Conservation (phyloP, 2,113 vertebrate genomes). For the Drymodes brunneopygia region DNA sequence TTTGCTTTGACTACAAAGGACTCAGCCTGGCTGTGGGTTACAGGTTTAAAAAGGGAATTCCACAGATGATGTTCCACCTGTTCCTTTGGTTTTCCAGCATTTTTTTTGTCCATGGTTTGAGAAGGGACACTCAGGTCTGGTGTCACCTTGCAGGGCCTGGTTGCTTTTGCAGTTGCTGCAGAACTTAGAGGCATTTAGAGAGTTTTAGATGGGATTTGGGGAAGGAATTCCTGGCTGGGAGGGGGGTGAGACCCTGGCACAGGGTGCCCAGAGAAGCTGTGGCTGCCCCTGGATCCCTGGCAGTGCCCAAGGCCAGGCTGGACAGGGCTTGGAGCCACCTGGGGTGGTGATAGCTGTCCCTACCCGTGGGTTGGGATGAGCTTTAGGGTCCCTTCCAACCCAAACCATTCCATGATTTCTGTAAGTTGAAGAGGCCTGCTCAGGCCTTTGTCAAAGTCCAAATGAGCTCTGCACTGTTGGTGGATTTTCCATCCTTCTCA, state of each 20-base stretch:
- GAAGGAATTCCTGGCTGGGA: neutral
- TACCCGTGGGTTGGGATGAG: neutral
- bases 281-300: neutral
- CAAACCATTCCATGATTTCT: neutral
- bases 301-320: accelerated
- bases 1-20: neutral
- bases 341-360: accelerated
- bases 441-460: neutral
- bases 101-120: neutral
- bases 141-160: neutral
- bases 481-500: neutral
- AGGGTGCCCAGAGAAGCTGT: neutral
- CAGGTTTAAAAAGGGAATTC: neutral
- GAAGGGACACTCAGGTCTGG: neutral
- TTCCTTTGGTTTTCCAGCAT: neutral
- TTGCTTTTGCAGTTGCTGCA: neutral
- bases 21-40: neutral
- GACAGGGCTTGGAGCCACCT: accelerated
- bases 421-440: no score
- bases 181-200: neutral
- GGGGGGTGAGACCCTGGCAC: neutral
- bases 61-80: neutral
- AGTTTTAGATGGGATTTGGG: neutral
- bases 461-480: neutral
- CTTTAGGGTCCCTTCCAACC: neutral